Conservation (phyloP, 1,140 invertebrate genomes). For the Plutomurus gul region DNA sequence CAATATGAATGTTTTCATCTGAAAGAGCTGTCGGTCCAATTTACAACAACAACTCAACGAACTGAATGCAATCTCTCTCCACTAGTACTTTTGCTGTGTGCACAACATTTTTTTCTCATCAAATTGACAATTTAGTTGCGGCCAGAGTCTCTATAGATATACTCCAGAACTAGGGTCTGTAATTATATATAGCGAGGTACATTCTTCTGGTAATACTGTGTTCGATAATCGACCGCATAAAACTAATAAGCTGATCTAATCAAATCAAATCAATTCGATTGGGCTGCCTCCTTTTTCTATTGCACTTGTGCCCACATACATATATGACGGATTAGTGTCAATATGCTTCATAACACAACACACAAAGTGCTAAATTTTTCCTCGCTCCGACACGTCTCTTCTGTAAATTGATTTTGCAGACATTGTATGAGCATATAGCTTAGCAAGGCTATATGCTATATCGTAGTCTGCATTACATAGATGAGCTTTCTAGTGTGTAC, state of each 20-base stretch:
- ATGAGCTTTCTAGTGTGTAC: no score
- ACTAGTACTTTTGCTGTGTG: not conserved
- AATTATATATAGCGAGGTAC: no score
- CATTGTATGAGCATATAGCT: not conserved
- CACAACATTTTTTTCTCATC: not conserved
- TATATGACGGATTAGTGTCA: no score
- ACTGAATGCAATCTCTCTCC: not conserved
- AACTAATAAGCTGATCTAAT: slow-evolving; percentile 13
- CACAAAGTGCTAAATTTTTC: no score
- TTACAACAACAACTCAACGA: not conserved
- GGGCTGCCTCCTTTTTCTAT: not conserved
- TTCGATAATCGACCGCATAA: no score
- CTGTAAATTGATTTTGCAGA: not conserved
- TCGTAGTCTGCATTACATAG: no score
- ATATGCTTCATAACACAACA: no score
- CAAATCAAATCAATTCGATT: not conserved
- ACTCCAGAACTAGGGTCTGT: no score
- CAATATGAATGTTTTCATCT: not conserved
- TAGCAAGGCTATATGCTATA: no score
- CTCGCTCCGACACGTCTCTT: not conserved
- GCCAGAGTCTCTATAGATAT: no score
- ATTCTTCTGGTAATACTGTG: not conserved
- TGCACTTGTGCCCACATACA: no score
- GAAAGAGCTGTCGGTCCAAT: not conserved
- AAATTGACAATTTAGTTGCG: not conserved